phyloP scores from a whole-genome alignment of 2,113 vertebrate genomes.

The Macrotus californicus region DNA sequence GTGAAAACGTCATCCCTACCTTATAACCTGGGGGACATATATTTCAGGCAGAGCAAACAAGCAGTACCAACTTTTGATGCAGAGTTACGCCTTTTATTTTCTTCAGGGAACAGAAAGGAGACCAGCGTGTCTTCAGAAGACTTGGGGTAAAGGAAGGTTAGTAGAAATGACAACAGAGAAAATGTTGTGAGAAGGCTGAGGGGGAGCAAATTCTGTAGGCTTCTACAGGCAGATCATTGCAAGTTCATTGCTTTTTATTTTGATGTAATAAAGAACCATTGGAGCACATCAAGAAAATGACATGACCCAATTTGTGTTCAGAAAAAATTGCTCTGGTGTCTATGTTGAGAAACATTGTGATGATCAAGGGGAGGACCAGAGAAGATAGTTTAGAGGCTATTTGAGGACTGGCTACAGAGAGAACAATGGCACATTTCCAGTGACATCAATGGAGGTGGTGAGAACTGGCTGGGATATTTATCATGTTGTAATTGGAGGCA shows the following conservation, averaged over 20 bases:
- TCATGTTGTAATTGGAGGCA: not conserved
- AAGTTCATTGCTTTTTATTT: not conserved
- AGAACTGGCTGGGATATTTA: not conserved
- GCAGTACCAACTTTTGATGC: not conserved
- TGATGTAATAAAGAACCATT: fast-evolving
- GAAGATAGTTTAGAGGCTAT: no score
- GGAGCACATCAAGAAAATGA: not conserved
- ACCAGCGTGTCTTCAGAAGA: not conserved
- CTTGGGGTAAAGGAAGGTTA: not conserved
- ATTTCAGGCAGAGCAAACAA: not conserved
- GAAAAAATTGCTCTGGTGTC: not conserved
- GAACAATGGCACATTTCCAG: fast-evolving
- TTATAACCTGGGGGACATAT: not conserved
- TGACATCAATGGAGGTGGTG: fast-evolving
- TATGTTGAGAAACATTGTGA: not conserved
- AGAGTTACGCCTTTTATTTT: not conserved
- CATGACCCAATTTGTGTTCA: not conserved
- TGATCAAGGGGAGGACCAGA: not conserved
- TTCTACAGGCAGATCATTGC: not conserved
- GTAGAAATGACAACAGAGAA: not conserved
- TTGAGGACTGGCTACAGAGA: not conserved
- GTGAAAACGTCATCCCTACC: not conserved
- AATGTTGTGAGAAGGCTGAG: fast-evolving
- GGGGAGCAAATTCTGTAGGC: fast-evolving
- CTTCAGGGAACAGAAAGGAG: not conserved